Conservation (phyloP, 2,113 vertebrate genomes). For the Tragelaphus buxtoni region DNA sequence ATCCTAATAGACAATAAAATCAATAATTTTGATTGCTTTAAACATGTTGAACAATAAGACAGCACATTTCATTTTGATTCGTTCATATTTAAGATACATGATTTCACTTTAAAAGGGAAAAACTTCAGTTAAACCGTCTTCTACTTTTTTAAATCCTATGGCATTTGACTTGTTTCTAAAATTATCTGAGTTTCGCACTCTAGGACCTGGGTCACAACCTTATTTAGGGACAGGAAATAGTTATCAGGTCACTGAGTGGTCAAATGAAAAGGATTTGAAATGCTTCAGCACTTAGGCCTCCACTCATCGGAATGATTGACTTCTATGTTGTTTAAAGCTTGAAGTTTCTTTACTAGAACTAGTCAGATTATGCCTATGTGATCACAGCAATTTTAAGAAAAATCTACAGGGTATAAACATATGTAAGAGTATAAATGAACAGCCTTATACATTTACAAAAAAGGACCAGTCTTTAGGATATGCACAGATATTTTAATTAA, state of each 20-base stretch:
- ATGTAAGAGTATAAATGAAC: neutral
- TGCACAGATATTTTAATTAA: slow-evolving; percentile 28
- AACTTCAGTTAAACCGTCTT: slow-evolving; percentile 67
- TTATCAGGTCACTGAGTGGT: slow-evolving; percentile 92
- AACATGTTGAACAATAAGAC: slow-evolving; percentile 36
- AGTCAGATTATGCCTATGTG: slow-evolving; percentile 36
- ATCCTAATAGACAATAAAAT: neutral
- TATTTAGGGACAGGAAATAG: slow-evolving; percentile 89
- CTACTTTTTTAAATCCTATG: slow-evolving; percentile 72
- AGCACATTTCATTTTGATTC: slow-evolving; percentile 66
- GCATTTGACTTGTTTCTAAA: slow-evolving; percentile 89
- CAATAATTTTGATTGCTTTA: slow-evolving; percentile 30
- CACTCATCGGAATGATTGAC: slow-evolving; percentile 79
- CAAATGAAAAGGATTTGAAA: slow-evolving; percentile 89
- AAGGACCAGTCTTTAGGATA: neutral
- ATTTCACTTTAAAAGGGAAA: slow-evolving; percentile 66
- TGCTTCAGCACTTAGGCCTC: slow-evolving; percentile 81
- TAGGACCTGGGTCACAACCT: slow-evolving; percentile 91
- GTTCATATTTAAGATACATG: slow-evolving; percentile 55
- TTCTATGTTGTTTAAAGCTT: slow-evolving; percentile 71
- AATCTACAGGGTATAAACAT: neutral
- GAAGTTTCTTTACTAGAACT: slow-evolving; percentile 25
- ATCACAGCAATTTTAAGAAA: slow-evolving; percentile 17
- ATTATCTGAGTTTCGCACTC: slow-evolving; percentile 90
- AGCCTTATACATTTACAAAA: neutral